These are phyloP conservation scores for Helicoverpa assulta DNA, from an alignment of 2,888 invertebrate species.

Conservation along the genomic window DNA sequence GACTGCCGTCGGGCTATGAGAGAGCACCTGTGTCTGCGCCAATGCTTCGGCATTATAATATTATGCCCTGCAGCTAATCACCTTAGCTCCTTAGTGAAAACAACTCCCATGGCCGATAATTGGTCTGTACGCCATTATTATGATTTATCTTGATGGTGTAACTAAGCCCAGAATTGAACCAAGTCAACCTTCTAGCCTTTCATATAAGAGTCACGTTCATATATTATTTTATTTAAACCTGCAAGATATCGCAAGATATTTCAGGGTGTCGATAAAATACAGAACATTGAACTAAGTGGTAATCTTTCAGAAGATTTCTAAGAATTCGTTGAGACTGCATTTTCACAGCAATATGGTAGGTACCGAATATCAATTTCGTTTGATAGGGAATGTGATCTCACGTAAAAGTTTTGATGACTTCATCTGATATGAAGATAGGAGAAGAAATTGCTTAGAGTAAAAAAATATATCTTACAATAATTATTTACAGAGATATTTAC, in stretches of 20 bases:
- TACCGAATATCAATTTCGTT: constrained; percentile 50
- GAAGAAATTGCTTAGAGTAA: constrained; percentile 4
- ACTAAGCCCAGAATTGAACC: not conserved
- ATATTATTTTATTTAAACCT: constrained; percentile 40
- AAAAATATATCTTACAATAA: not conserved
- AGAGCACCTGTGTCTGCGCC: no score
- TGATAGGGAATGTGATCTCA: constrained; percentile 27
- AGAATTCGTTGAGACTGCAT: constrained; percentile 40
- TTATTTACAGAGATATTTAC: no score
- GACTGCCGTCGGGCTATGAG: no score
- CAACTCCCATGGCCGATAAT: no score
- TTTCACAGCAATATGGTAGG: constrained; percentile 24
- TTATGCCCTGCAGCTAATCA: no score
- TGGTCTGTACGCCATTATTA: no score
- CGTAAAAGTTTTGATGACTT: constrained; percentile 33
- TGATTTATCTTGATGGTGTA: no score
- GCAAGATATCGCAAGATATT: constrained; percentile 27
- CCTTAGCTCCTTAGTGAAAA: no score
- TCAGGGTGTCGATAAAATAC: constrained; percentile 59
- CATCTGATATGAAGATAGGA: constrained; percentile 11
- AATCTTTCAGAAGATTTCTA: constrained; percentile 36
- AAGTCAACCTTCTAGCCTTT: constrained; percentile 20
- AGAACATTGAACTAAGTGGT: constrained; percentile 50
- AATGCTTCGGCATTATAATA: no score
- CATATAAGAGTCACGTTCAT: not conserved